Conservation (phyloP, 35 echinoderm and acorn worm genomes). For the Heliocidaris tuberculata region DNA sequence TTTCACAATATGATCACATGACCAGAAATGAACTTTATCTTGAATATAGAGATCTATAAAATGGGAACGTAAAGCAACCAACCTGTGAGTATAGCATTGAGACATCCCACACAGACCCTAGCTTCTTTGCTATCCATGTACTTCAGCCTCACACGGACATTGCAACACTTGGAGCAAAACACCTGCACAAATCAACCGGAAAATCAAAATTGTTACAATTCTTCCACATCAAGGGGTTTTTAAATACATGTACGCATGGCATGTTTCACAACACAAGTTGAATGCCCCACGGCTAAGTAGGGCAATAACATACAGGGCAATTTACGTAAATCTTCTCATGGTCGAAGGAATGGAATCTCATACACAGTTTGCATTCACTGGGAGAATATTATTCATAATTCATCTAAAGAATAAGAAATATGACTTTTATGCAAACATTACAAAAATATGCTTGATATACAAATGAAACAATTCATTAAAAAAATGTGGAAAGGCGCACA, state of each 20-base stretch:
- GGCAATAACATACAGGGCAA: neutral
- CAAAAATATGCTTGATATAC: too few relatives aligned
- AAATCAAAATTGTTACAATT: neutral
- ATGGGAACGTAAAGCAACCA: neutral
- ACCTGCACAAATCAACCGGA: slow-evolving; percentile 55
- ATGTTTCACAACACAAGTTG: neutral
- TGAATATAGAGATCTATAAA: too few relatives aligned
- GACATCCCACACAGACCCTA: slow-evolving; percentile 85
- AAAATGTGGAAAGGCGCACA: too few relatives aligned
- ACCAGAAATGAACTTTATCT: too few relatives aligned
- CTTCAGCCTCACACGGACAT: slow-evolving; percentile 73
- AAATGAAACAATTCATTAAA: too few relatives aligned
- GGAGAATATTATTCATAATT: too few relatives aligned
- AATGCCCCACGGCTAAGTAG: neutral
- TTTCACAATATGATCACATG: too few relatives aligned
- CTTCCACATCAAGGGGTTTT: neutral
- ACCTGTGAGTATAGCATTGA: slow-evolving; percentile 94
- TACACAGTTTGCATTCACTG: too few relatives aligned
- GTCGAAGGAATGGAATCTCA: too few relatives aligned
- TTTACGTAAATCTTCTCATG: too few relatives aligned
- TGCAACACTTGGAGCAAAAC: slow-evolving; percentile 96
- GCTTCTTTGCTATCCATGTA: slow-evolving; percentile 97
- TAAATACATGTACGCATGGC: neutral
- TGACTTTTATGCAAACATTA: too few relatives aligned
- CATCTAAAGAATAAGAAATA: too few relatives aligned